These are phyloP conservation scores for Eulemur rubriventer DNA, from an alignment of 2,797 vertebrate species.

Conservation along the genomic window DNA sequence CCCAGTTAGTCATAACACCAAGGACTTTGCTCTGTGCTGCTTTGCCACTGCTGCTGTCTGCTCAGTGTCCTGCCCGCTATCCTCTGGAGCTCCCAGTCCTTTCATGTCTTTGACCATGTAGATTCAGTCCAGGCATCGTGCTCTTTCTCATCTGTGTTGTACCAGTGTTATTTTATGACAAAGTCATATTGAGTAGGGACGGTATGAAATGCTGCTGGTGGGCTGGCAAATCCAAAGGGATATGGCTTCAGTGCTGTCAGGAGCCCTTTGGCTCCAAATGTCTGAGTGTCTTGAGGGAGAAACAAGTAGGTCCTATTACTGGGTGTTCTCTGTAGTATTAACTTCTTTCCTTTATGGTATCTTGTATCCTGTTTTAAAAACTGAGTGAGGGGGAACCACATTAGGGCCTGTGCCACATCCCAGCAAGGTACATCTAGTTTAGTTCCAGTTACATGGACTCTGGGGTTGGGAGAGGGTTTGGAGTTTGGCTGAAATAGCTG, in stretches of 20 bases:
- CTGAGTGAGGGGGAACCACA: constrained; percentile 8
- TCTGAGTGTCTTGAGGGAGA: constrained; percentile 46
- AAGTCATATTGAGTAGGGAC: constrained; percentile 2
- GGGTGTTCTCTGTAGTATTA: constrained; percentile 42
- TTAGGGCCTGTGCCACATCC: constrained; percentile 44
- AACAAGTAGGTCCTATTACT: constrained; percentile 43
- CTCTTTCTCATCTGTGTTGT: constrained; percentile 33
- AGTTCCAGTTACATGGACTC: constrained; percentile 45
- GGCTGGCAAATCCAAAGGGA: constrained; percentile 51
- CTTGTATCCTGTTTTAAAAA: constrained; percentile 59
- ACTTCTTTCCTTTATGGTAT: constrained; percentile 58
- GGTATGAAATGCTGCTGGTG: constrained; percentile 58
- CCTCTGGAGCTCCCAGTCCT: constrained; percentile 1
- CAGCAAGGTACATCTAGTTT: constrained; percentile 31
- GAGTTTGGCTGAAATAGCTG: constrained; percentile 22
- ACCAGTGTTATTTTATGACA: constrained; percentile 32
- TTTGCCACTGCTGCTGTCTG: constrained; percentile 66
- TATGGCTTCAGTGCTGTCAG: constrained; percentile 37
- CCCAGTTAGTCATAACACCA: background rate
- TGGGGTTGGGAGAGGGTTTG: constrained; percentile 26
- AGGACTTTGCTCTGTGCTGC: constrained; percentile 65
- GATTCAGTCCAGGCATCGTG: constrained; percentile 36
- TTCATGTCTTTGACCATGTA: constrained; percentile 44
- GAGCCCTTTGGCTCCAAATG: constrained; percentile 39
- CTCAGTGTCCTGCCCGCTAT: constrained; percentile 59